Base-by-base conservation (phyloP, 2,797 vertebrate species). In the Notoglanidium macrostoma region DNA sequence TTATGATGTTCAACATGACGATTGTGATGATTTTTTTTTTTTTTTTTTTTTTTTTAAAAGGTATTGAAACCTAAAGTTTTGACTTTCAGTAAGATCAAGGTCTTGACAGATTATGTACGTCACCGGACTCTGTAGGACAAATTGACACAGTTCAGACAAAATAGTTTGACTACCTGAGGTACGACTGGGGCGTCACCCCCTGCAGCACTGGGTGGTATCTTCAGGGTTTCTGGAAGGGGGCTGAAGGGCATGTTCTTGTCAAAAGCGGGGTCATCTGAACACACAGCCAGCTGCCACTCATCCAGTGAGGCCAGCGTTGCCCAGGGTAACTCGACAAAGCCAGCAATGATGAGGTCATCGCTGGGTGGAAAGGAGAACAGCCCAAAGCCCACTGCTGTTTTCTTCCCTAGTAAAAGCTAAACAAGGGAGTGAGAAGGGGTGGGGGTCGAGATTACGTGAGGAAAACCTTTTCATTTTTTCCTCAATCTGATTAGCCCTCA, bases 401-500 rank as follows among this genome's bases (percentile, higher is more conserved):
- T 86, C 68, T 83, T 68, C 73, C 76, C 81, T 87, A 73, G 80
- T 87, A 84, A 87, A 89, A 90, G 80, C 85, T 87, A 86, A 87
- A 87, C 55, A 74, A 84, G 84, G 76, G 76, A 78, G 40, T 72
- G 55, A 83, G 77, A 51, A 67, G 15, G 80, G 85, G 83, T 10
- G 73, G 87, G 89, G 91, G 88, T 88, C 84, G 73, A 89, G 88
- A 91, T 92, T 92, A 92, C 83, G 59, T 85, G 85, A 67, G 89
- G 88, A 89, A 89, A 90, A 85, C 90, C 90, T 91, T 91, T 90
- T 86, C 54, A 83, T 82, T 73, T 67, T 61, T 77, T 23, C 70
- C 54, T 59, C 85, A 92, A 90, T 92, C 91, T 92, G 92, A 92
- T 93, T 92, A 92, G 89, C 91, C 86, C 90, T 92, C 86, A 77